These are phyloP conservation scores for Epicampocera succincta DNA, from an alignment of 2,888 invertebrate species.

Conservation along the genomic window DNA sequence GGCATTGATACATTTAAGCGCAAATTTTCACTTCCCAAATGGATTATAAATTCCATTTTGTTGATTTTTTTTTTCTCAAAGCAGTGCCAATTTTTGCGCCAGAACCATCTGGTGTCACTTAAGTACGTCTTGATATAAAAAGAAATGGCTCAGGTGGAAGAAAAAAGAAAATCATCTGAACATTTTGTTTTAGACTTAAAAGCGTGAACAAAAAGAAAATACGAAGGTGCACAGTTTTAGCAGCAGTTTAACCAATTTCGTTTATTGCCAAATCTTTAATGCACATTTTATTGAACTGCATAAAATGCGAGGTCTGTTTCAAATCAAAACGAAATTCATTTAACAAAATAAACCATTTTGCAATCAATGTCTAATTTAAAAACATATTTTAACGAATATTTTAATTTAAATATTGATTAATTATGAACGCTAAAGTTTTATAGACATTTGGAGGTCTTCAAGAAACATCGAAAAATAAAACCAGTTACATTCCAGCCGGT, in stretches of 20 bases:
- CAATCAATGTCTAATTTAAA: no score
- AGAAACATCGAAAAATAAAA: no score
- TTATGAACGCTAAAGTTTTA: no score
- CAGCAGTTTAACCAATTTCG: slow-evolving; percentile 40
- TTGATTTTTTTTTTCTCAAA: slow-evolving; percentile 47
- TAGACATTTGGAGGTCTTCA: no score
- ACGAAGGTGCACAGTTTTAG: not conserved
- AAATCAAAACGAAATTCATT: no score
- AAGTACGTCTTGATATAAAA: slow-evolving; percentile 19
- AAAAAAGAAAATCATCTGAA: no score
- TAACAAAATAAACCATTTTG: no score
- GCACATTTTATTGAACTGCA: slow-evolving; percentile 44
- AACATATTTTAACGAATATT: no score
- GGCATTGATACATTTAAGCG: slow-evolving; percentile 18
- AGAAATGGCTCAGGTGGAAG: not conserved
- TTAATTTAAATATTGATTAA: no score
- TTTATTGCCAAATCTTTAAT: slow-evolving; percentile 43
- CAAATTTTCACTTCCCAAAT: slow-evolving; percentile 69
- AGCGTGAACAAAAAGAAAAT: not conserved
- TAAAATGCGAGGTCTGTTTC: slow-evolving; percentile 4
- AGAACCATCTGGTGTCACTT: slow-evolving; percentile 69
- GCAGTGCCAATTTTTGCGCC: slow-evolving; percentile 67
- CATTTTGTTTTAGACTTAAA: no score
- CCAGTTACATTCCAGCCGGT: no score
- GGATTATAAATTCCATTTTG: slow-evolving; percentile 69